A percentile compares a stretch with the other conserved stretches of the same genome.
These are phyloP conservation scores for Stegodyphus mimosarum DNA, from an alignment of 1,140 invertebrate species.

Conservation along the genomic window DNA sequence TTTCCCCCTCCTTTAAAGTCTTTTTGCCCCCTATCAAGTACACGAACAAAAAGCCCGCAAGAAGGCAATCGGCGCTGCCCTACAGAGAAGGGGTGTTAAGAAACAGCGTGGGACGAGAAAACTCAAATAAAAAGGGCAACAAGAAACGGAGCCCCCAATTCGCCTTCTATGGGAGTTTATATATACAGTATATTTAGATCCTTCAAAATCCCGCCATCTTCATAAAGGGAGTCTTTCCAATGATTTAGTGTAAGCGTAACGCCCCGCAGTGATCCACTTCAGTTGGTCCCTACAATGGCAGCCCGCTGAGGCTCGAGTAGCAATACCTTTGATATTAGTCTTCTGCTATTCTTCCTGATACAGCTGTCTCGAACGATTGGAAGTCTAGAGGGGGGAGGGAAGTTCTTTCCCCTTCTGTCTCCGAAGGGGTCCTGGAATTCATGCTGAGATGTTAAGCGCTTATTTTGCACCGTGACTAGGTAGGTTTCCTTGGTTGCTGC, in stretches of 20 bases:
- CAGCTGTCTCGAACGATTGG: conserved; percentile 34
- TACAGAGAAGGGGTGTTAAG: conserved; percentile 31
- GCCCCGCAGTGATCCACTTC: conserved; percentile 32
- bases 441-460: conserved; percentile 46
- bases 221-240: conserved; percentile 10
- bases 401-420: background rate
- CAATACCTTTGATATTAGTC: conserved; percentile 37
- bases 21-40: background rate
- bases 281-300: conserved; percentile 25
- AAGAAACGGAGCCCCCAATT: conserved; percentile 36
- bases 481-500: conserved; percentile 4
- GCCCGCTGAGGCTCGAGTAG: conserved; percentile 18
- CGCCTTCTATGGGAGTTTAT: conserved; percentile 37
- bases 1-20: background rate
- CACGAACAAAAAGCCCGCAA: background rate
- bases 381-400: background rate
- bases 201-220: conserved; percentile 1
- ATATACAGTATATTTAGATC: conserved; percentile 46
- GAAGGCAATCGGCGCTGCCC: too few relatives aligned
- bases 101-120: conserved; percentile 5
- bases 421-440: conserved; percentile 26
- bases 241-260: conserved; percentile 52
- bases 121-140: conserved; percentile 24
- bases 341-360: conserved; percentile 10
- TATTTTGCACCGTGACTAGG: conserved; percentile 44